Evolutionary conservation across 2,113 vertebrate genomes (phyloP).

Genomic region (Carlito syrichta): DNA sequence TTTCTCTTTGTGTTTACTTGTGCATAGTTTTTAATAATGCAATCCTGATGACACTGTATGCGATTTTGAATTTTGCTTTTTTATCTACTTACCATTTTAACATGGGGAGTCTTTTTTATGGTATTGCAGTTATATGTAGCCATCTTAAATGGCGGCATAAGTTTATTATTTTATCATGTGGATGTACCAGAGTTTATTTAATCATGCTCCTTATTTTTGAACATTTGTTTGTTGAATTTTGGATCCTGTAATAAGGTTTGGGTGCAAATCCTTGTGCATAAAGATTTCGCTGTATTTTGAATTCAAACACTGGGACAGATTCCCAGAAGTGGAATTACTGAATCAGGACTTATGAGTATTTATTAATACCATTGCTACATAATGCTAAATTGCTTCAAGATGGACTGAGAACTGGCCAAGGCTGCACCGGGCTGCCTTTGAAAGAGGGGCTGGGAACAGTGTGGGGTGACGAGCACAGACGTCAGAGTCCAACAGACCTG

Average conservation of each 20-base stretch:
- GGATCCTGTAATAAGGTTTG: slow-evolving; percentile 22
- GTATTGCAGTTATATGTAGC: background rate
- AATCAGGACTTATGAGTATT: background rate
- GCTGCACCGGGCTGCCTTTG: background rate
- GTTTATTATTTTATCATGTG: background rate
- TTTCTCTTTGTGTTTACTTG: background rate
- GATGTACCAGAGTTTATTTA: background rate
- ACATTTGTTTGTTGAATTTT: slow-evolving; percentile 24
- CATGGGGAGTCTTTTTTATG: background rate
- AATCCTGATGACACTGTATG: slow-evolving; percentile 36
- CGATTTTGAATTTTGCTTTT: slow-evolving; percentile 24
- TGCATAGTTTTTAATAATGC: slow-evolving; percentile 52
- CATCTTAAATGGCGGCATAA: background rate
- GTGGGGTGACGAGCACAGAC: background rate
- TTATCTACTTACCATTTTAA: slow-evolving; percentile 27
- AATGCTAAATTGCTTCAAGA: background rate
- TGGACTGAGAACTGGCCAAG: background rate
- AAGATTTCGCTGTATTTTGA: slow-evolving; percentile 28
- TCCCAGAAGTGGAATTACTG: slow-evolving; percentile 59
- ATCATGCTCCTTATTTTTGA: background rate
- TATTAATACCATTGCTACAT: background rate
- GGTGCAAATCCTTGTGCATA: background rate
- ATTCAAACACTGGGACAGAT: slow-evolving; percentile 24
- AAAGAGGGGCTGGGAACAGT: background rate
- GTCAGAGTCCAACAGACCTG: background rate